Evolutionary conservation across 2,113 vertebrate species (phyloP).

Genomic region (Nothocercus nigrocapillus): DNA sequence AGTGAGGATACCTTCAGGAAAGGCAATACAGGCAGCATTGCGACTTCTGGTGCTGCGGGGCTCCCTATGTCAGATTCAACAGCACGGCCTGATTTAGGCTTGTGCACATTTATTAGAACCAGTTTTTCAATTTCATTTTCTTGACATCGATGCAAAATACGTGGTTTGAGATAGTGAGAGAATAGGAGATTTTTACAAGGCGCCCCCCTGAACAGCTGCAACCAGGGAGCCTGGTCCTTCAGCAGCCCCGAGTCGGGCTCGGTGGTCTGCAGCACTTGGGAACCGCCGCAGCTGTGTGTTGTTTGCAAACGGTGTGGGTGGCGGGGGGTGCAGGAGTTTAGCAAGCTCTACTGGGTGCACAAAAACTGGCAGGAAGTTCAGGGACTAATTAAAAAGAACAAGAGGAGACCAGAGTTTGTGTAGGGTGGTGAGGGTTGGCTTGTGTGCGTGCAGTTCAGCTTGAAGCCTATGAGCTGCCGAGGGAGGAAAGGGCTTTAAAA

Average conservation of each 20-base stretch:
- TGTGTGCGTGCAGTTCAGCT: not conserved
- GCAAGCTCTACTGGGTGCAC: not conserved
- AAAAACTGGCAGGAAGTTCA: not conserved
- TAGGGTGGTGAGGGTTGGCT: not conserved
- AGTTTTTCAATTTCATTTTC: not conserved
- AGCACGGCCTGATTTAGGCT: not conserved
- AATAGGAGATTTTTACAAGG: not conserved
- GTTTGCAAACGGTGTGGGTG: too few relatives aligned
- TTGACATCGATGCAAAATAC: not conserved
- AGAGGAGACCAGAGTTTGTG: not conserved
- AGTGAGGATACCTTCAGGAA: not conserved
- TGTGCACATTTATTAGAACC: not conserved
- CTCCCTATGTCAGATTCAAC: not conserved
- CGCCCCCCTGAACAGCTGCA: not conserved
- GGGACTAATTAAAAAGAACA: not conserved
- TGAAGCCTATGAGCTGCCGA: not conserved
- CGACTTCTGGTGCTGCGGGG: not conserved
- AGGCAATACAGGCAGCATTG: accelerated
- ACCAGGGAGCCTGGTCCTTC: not conserved
- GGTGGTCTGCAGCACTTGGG: not conserved
- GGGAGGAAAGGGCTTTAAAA: not conserved
- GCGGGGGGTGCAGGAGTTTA: not conserved
- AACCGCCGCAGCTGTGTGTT: not conserved
- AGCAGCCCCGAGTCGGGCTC: not conserved
- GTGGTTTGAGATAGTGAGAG: not conserved